Percentiles rank a stretch among this genome's conserved stretches.
Evolutionary conservation across 2,113 vertebrate species (phyloP).

Genomic region (Chunga burmeisteri): DNA sequence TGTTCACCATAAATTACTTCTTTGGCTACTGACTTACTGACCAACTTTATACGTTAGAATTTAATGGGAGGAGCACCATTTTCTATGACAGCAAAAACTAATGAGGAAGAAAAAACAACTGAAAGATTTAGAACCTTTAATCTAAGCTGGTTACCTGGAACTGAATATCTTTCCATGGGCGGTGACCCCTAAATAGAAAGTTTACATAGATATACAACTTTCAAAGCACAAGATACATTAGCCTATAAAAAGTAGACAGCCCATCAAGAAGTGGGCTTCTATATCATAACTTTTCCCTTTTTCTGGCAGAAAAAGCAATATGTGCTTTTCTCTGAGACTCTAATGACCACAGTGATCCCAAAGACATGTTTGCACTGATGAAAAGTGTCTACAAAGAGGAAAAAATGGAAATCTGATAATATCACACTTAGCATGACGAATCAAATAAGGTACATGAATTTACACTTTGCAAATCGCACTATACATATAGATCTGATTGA

Average conservation of each 20-base stretch:
- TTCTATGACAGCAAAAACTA: not conserved
- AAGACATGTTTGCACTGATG: not conserved
- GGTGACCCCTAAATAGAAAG: not conserved
- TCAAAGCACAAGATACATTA: not conserved
- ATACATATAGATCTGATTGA: not conserved
- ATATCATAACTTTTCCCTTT: not conserved
- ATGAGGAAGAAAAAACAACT: not conserved
- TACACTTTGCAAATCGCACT: not conserved
- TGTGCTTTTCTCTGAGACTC: not conserved
- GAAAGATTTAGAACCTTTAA: not conserved
- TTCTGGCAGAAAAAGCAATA: not conserved
- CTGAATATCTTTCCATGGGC: not conserved
- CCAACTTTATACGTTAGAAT: not conserved
- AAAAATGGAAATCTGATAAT: not conserved
- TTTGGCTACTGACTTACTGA: not conserved
- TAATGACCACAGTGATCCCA: not conserved
- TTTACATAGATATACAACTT: not conserved
- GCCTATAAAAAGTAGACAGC: not conserved
- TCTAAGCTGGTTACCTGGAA: not conserved
- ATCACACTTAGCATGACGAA: not conserved
- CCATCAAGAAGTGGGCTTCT: accelerated
- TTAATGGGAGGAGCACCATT: not conserved
- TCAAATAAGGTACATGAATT: not conserved
- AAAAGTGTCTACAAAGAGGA: not conserved
- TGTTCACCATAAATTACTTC: not conserved